phyloP scores from a whole-genome alignment of 2,113 vertebrate genomes.

The Haemorhous mexicanus region DNA sequence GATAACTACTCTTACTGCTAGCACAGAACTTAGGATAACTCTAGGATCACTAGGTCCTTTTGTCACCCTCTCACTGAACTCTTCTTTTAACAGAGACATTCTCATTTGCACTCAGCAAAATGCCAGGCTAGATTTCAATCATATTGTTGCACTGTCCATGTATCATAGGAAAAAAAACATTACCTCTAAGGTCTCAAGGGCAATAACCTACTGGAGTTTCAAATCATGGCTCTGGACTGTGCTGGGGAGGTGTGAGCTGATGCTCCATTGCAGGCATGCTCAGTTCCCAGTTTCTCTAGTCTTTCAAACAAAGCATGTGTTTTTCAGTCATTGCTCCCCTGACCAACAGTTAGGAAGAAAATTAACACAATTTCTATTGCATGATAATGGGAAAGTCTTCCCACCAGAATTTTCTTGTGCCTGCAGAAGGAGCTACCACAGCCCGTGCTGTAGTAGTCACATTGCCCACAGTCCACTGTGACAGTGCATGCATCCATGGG shows the following conservation, averaged over 20 bases:
- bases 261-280: not conserved
- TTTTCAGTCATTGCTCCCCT: not conserved
- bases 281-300: not conserved
- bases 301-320: rapidly evolving
- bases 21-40: not conserved
- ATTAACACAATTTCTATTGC: not conserved
- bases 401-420: not conserved
- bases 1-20: not conserved
- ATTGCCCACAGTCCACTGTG: not conserved
- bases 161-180: not conserved
- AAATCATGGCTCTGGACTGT: not conserved
- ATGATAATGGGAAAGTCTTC: not conserved
- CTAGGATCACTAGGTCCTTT: not conserved
- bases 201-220: not conserved
- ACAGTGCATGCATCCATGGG: not conserved
- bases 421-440: not conserved
- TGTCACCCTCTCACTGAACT: not conserved
- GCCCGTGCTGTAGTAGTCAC: not conserved
- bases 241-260: not conserved
- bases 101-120: not conserved
- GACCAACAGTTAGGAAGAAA: not conserved
- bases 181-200: not conserved
- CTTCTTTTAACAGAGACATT: not conserved
- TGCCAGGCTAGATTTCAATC: not conserved
- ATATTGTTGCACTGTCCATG: not conserved